Evolutionary conservation across 1,140 invertebrate genomes (phyloP), one percentile per base, ranked within the genome.

Genomic region (Hormaphis cornu): DNA sequence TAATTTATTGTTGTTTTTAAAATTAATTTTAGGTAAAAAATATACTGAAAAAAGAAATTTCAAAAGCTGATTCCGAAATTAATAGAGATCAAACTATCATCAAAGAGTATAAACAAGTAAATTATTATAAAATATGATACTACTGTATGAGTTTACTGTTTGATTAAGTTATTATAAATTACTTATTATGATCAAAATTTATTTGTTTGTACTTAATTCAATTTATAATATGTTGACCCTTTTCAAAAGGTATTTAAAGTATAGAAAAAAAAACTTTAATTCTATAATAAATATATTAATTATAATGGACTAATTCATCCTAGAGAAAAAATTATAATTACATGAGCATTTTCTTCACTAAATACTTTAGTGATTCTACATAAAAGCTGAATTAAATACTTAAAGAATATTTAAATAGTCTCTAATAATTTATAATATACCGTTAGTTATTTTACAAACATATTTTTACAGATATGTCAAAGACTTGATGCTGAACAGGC

Each of bases 61-160:
- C 86, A 44, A 81, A 86, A 70, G 84, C 87, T n/a, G 87, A 92
- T 72, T 76, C 81, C 8, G 90, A 93, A 73, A 85, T 83, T 71
- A 81, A 80, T 26, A 83, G 87, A 73, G 91, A 88, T 73, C 80
- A 82, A 33, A 82, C 83, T 30, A 92, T 95, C 42, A 91, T 95
- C 73, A 81, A 85, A 52, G 94, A 98, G 74, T 99, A 98, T 76
- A 97, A 97, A 80, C 83, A 86, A 80, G 86, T 86, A 59, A 69
- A 35, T 66, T 1, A 20, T 24, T 24, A 12, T 56, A n/a, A 30
- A 35, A 22, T 40, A 54, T 26, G 37, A 40, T 24, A 26, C 8
- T 22, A 33, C 12, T 35, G 10, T 3, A 35, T 30, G 14, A 54
- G 2, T 54, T 28, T 30, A 10, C 28, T 35, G 10, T 30, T 9